These are phyloP conservation scores for Pammene fasciana DNA, from an alignment of 2,888 invertebrate species.

Conservation along the genomic window DNA sequence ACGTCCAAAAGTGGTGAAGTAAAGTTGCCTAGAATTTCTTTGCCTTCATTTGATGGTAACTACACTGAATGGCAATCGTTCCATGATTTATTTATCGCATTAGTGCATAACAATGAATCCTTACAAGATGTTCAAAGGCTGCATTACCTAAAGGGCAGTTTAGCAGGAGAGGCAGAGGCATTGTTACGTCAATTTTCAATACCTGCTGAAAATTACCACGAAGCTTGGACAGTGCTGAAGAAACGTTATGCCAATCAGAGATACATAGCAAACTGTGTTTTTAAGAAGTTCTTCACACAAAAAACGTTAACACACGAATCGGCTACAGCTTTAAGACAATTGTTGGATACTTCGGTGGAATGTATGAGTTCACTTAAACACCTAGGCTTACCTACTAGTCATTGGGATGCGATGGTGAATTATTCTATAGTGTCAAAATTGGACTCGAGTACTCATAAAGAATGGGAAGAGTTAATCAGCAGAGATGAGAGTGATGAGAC, in stretches of 20 bases:
- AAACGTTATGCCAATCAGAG: too few species aligned
- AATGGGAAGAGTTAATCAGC: not conserved
- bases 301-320: not conserved
- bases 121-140: too few species aligned
- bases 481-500: too few species aligned
- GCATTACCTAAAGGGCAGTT: not conserved
- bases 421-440: too few species aligned
- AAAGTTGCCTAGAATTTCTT: not conserved
- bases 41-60: too few species aligned
- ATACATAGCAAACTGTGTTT: conserved; percentile 6
- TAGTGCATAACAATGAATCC: too few species aligned
- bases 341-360: too few species aligned
- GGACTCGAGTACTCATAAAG: not conserved
- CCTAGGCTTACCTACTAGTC: too few species aligned
- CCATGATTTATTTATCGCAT: too few species aligned
- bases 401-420: too few species aligned
- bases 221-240: not conserved
- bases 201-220: not conserved
- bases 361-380: too few species aligned
- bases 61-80: too few species aligned
- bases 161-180: not conserved
- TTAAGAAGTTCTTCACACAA: conserved; percentile 8
- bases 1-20: not conserved
- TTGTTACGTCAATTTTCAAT: not conserved
- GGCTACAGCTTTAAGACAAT: not conserved